phyloP scores from a whole-genome alignment of 2,113 vertebrate genomes.

The Glaucidium brasilianum region DNA sequence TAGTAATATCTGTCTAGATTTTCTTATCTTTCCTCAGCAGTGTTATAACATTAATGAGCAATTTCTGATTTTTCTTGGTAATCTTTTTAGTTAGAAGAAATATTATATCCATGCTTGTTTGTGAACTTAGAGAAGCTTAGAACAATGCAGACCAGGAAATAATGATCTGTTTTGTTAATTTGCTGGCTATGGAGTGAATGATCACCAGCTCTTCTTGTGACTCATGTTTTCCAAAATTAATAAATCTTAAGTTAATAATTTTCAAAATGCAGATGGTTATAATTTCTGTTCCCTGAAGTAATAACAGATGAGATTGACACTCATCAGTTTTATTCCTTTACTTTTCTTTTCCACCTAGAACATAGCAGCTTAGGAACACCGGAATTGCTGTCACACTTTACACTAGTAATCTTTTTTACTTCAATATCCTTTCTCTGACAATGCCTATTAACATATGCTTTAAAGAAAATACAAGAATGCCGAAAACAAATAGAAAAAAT shows the following conservation, averaged over 20 bases:
- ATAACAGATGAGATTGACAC: background rate
- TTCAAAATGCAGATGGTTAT: background rate
- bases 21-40: background rate
- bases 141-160: background rate
- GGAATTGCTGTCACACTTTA: background rate
- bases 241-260: background rate
- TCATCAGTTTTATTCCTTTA: background rate
- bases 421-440: background rate
- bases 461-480: background rate
- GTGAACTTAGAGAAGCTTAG: background rate
- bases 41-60: background rate
- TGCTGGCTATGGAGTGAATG: background rate
- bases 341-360: background rate
- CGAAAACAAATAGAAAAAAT: background rate
- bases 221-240: background rate
- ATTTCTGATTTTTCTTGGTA: background rate
- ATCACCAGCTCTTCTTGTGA: background rate
- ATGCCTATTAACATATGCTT: background rate
- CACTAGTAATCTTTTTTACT: background rate
- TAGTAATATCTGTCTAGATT: background rate
- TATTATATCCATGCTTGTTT: background rate
- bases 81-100: background rate
- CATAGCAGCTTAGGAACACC: background rate
- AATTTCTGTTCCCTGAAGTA: background rate
- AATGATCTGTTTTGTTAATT: background rate